Base-by-base conservation (phyloP, 64 coral and sea anemone species). In the Pocillopora verrucosa region DNA sequence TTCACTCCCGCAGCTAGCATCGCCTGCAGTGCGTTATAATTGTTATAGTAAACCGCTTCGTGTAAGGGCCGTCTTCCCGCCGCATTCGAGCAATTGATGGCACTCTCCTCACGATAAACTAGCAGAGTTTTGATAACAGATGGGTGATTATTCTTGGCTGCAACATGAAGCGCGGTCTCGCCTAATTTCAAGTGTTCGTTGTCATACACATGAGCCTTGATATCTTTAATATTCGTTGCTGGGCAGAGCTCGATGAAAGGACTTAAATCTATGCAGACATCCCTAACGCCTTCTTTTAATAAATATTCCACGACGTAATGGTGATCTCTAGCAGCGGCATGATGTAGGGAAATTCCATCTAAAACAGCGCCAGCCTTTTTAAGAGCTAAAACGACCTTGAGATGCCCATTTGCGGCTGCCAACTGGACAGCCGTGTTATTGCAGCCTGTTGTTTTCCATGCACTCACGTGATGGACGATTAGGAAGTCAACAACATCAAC, bases 371-470 rank as follows among this genome's bases (percentile, higher is more conserved):
- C 92, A 24, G 72, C 60, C 22, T 60, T 67, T 14, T 88, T 65
- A 34, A 94, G 74, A 13, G 83, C 22, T 15, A n/a, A 37, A 13
- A 94, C 77, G 25, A 76, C 26, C 56, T 51, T 56, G 34, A 88
- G 51, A 67, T 93, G 65, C 7, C 91, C 91, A 83, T 73, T 81
- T 69, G 88, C 62, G 16, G 91, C 85, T 22, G 91, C 86, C 34
- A 93, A 68, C 56, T 94, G 79, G 0, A 94, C 11, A 14, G 87
- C 79, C 26, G 45, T 89, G 64, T 64, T 65, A 37, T 77, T 59
- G 4, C 60, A 30, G 16, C 41, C 34, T 13, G 41, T 38, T 80
- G 58, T 76, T n/a, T n/a, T 62, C 14, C 61, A 58, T 15, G 78
- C 36, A 59, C 68, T 80, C 10, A 77, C 37, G 17, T 89, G 75